phyloP scores from a whole-genome alignment of 2,113 vertebrate species.

The Hemichromis elongatus region DNA sequence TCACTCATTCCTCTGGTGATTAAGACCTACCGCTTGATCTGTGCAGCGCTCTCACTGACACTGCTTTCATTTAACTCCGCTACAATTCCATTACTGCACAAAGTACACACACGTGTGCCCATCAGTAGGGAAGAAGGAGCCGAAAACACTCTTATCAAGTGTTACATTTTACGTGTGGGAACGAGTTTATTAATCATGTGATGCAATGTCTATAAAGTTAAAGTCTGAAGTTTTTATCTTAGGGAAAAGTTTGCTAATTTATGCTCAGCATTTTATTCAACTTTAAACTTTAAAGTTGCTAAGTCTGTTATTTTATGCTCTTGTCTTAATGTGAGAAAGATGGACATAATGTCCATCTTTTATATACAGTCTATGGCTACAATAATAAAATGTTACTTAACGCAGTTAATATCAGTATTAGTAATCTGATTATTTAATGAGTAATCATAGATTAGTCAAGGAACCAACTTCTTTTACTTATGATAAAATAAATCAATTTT shows the following conservation, averaged over 20 bases:
- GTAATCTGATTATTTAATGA: background rate
- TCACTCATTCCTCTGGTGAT: slow-evolving; percentile 51
- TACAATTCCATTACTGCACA: slow-evolving; percentile 4
- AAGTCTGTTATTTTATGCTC: background rate
- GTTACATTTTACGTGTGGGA: background rate
- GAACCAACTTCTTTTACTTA: background rate
- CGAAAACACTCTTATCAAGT: background rate
- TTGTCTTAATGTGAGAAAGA: background rate
- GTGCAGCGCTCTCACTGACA: slow-evolving; percentile 1
- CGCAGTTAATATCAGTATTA: background rate
- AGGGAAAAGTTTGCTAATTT: background rate
- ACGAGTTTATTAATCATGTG: background rate
- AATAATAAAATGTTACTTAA: background rate
- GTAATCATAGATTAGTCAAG: background rate
- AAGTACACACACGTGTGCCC: background rate
- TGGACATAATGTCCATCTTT: background rate
- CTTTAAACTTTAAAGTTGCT: background rate
- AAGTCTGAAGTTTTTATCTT: background rate
- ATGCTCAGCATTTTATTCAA: background rate
- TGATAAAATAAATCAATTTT: background rate
- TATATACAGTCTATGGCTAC: background rate
- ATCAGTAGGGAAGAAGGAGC: background rate
- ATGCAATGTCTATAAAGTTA: background rate
- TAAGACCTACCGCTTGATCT: slow-evolving; percentile 40
- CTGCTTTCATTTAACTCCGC: slow-evolving; percentile 13